Base-by-base conservation (phyloP, 2,113 vertebrate genomes). In the Acanthisitta chloris region DNA sequence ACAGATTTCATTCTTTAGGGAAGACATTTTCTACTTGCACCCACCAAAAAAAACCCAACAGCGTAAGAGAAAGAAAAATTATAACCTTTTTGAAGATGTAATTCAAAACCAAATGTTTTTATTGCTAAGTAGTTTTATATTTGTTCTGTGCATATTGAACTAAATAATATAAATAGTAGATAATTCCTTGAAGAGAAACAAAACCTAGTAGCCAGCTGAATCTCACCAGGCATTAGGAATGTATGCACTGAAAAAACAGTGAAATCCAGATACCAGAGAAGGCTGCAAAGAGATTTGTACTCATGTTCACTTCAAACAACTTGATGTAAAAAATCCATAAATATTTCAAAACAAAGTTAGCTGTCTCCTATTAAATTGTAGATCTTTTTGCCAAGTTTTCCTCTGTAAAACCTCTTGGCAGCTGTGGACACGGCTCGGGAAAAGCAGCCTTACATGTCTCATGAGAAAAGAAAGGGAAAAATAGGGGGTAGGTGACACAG, bases 401-500 rank as follows among this genome's bases (percentile, higher is more conserved):
- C 64, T 36, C 36, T 3, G 11, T 38, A 12, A 33, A 64, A 9
- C 6, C 46, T 40, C 18, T 1, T 6, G 57, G 49, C 31, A 61
- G 57, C n/a, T 29, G 62, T 6, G 51, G 45, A 19, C 9, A 4
- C 8, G 15, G 54, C 36, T 52, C 11, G 15, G 40, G 66, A 64
- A 18, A 28, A 90, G 57, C 61, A 81, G 23, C 38, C 2, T 65
- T 25, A 17, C 16, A 31, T 1, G 16, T 20, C 45, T 42, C 24
- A 3, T 2, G 29, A 9, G 23, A 9, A 31, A 28, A 38, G 23
- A 21, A 82, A 51, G 54, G 31, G 49, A 28, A 4, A 18, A 51
- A 55, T 0, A 24, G 11, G 7, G 6, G 10, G 13, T 2, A 29
- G 51, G 25, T 23, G 42, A 10, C 11, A 18, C 2, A 55, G 48